Evolutionary conservation across 2,797 vertebrate genomes (phyloP), one percentile per base, ranked within the genome.

Genomic region (Leptatherina wallacei): DNA sequence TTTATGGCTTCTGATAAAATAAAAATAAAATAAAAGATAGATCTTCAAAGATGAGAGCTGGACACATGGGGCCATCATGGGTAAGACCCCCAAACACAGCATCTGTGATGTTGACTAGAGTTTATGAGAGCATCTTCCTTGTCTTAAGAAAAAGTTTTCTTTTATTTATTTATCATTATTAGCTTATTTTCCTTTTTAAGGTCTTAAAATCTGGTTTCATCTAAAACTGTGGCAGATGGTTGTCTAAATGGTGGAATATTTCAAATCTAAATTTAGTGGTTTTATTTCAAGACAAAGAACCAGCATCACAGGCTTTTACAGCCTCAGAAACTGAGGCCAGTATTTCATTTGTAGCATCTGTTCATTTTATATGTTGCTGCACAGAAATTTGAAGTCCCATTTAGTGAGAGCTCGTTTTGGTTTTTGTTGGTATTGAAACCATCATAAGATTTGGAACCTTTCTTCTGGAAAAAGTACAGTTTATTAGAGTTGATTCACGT

Each of bases 91-190:
- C 42, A 16, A 16, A 59, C 24, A 59, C 51, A 54, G 52, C 6
- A 51, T 77, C 56, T 73, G 58, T 81, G 83, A 86, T 84, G 73
- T 90, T 72, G 71, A 89, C 57, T 3, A 3, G 78, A 75, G 90
- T 89, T 93, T 91, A 89, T 93, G 88, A 93, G 85, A 88, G 89
- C 89, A 86, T 90, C 80, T 93, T 65, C 63, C 67, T 77, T 80
- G 71, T 86, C 73, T 84, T 71, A 64, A 78, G 32, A 40, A 33
- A 69, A 61, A 20, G 42, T 29, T 54, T 68, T 3, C 20, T 16
- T 44, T 20, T 44, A 44, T 44, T 18, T 42, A 42, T 42, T 18
- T 1, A 35, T 35, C 30, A 30, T 35, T 35, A 35, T 35, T 35
- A 6, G 33, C 6, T 35, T 35, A 35, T 35, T 57, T 55, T 14